A percentile compares a stretch with the other conserved stretches of the same genome.
These are phyloP conservation scores for Perodicticus potto DNA, from an alignment of 2,797 vertebrate species.

Conservation along the genomic window DNA sequence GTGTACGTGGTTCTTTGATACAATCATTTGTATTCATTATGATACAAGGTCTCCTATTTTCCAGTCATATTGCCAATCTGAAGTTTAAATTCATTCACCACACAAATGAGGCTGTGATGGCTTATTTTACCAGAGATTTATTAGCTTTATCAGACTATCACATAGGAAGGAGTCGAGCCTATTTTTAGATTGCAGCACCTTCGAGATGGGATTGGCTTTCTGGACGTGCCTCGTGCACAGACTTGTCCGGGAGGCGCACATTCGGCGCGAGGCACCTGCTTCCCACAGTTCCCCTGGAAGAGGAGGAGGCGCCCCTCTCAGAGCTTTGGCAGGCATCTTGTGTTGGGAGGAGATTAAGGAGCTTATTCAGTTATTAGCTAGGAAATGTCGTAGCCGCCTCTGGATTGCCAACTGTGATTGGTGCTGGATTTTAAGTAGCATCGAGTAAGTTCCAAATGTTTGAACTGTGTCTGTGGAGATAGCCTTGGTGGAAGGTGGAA, in stretches of 20 bases:
- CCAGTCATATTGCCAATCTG: neutral
- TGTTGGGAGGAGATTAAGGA: constrained; percentile 37
- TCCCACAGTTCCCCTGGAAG: neutral
- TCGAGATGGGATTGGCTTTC: neutral
- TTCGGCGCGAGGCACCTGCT: neutral
- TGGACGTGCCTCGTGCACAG: rapidly evolving
- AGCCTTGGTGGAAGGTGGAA: neutral
- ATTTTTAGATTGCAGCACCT: neutral
- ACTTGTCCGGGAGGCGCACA: neutral
- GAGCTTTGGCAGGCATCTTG: neutral
- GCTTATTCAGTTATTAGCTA: constrained; percentile 70
- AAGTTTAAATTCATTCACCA: constrained; percentile 58
- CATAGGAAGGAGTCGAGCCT: neutral
- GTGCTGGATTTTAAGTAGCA: constrained; percentile 64
- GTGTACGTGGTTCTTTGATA: neutral
- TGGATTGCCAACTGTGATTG: constrained; percentile 52
- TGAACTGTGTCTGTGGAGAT: constrained; percentile 36
- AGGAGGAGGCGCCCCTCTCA: neutral
- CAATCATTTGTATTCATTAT: neutral
- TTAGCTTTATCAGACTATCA: neutral
- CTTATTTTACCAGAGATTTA: constrained; percentile 28
- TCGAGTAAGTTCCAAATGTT: constrained; percentile 20
- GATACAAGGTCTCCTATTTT: constrained; percentile 8
- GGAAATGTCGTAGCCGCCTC: constrained; percentile 66
- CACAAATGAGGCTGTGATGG: neutral